Conservation (phyloP, 2,797 vertebrate genomes). For the Harpagifer antarcticus region DNA sequence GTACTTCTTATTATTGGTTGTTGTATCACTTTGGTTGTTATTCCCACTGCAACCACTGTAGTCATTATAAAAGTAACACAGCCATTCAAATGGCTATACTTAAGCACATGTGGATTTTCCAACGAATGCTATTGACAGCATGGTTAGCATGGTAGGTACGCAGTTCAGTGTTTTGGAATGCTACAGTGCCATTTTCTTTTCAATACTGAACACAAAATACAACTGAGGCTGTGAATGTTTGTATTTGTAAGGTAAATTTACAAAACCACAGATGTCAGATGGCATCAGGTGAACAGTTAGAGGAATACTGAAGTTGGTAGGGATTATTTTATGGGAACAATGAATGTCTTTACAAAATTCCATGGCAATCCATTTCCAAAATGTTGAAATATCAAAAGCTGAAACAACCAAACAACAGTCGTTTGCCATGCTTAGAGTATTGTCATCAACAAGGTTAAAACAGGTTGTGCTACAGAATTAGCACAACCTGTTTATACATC, state of each 20-base stretch:
- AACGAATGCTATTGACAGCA: constrained; percentile 8
- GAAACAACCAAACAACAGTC: neutral
- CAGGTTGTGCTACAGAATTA: neutral
- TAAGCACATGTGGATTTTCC: rapidly evolving
- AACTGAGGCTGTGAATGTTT: no score
- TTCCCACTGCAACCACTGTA: neutral
- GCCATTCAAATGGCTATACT: neutral
- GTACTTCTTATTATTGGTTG: neutral
- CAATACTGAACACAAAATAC: no score
- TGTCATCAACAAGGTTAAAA: neutral
- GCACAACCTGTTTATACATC: neutral
- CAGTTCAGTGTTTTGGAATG: neutral
- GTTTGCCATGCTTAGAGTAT: neutral
- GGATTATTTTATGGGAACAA: neutral
- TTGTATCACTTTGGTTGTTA: no score
- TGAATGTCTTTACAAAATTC: neutral
- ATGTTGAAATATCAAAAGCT: neutral
- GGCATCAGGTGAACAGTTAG: neutral
- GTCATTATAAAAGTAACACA: no score
- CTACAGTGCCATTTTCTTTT: neutral
- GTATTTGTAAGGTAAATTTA: no score
- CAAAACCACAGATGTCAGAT: neutral
- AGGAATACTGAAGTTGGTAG: neutral
- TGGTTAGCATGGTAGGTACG: neutral
- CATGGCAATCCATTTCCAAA: neutral